Conservation (phyloP, 2,113 vertebrate species). For the Pseudopipra pipra region DNA sequence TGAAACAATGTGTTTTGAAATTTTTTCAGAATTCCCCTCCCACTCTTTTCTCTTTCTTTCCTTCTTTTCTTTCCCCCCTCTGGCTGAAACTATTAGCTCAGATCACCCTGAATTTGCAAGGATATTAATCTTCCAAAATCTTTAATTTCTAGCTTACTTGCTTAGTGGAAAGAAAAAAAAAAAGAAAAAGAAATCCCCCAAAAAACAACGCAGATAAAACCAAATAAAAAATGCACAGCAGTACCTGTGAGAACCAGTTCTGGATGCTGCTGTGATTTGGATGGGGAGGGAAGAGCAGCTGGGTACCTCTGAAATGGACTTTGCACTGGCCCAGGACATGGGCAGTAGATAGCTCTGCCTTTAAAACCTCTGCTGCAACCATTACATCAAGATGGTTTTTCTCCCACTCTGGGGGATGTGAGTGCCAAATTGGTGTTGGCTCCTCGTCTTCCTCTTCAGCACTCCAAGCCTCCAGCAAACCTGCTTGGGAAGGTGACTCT, state of each 20-base stretch:
- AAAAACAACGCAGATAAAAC: background rate
- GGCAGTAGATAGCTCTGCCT: background rate
- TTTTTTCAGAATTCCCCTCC: conserved; percentile 32
- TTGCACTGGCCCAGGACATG: background rate
- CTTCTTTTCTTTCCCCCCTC: background rate
- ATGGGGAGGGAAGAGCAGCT: background rate
- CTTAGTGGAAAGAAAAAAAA: background rate
- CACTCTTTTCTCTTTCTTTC: background rate
- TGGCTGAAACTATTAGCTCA: background rate
- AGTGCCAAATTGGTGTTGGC: background rate
- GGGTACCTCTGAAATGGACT: background rate
- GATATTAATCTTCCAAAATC: background rate
- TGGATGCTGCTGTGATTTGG: background rate
- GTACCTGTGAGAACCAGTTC: background rate
- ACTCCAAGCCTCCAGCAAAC: background rate
- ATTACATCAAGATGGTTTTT: background rate
- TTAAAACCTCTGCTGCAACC: background rate
- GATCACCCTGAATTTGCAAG: background rate
- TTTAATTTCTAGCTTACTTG: background rate
- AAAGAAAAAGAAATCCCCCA: background rate
- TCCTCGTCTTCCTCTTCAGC: background rate
- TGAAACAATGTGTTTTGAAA: conserved; percentile 55
- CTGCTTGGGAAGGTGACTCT: background rate
- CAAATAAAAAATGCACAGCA: background rate
- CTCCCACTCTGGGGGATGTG: background rate